Conservation (phyloP, 2,888 invertebrate species). For the Dendrolimus pini region DNA sequence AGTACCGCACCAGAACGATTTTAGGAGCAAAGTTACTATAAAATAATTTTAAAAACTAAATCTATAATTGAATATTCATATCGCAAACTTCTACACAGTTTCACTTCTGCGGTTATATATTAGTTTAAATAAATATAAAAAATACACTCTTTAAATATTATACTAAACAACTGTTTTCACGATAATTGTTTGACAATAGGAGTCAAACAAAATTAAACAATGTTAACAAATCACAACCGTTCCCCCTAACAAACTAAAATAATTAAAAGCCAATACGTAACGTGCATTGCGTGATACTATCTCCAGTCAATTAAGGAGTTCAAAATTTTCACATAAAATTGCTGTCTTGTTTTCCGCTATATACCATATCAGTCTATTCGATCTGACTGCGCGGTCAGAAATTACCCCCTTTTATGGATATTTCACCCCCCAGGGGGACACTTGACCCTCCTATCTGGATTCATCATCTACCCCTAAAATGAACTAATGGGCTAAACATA, state of each 20-base stretch:
- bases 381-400: constrained; percentile 70
- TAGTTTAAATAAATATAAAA: too few relatives aligned
- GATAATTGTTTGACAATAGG: neutral
- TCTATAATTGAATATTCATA: too few relatives aligned
- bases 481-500: constrained; percentile 59
- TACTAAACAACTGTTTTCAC: neutral
- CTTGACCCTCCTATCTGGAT: constrained; percentile 71
- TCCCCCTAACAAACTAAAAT: constrained; percentile 34
- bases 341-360: constrained; percentile 68
- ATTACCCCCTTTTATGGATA: constrained; percentile 72
- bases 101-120: too few relatives aligned
- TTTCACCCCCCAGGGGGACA: constrained; percentile 71
- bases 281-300: constrained; percentile 54
- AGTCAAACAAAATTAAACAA: neutral
- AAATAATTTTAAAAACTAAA: too few relatives aligned
- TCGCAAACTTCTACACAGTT: too few relatives aligned
- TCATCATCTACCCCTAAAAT: constrained; percentile 73
- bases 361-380: constrained; percentile 56
- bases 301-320: constrained; percentile 68
- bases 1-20: too few relatives aligned
- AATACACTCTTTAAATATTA: too few relatives aligned
- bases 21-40: too few relatives aligned
- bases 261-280: constrained; percentile 64
- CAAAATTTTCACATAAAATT: constrained; percentile 64
- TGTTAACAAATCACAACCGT: constrained; percentile 21